phyloP scores from a whole-genome alignment of 2,113 vertebrate species.

The Oryzias curvinotus region DNA sequence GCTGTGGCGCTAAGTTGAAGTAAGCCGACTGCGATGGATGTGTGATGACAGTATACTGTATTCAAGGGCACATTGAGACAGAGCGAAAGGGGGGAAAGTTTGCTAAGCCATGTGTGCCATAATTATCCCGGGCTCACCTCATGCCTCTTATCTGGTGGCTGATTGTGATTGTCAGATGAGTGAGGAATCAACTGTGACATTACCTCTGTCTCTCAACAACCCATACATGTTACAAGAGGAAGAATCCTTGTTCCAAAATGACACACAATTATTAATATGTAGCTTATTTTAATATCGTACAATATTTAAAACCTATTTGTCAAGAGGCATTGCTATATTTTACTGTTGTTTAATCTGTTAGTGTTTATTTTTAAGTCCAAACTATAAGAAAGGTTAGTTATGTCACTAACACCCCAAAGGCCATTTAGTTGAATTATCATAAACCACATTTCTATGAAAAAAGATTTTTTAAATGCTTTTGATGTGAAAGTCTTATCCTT shows the following conservation, averaged over 20 bases:
- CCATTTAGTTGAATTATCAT: not conserved
- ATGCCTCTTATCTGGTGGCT: slow-evolving; percentile 65
- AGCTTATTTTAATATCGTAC: not conserved
- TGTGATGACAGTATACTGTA: slow-evolving; percentile 75
- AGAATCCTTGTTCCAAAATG: slow-evolving; percentile 11
- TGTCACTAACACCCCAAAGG: too few relatives aligned
- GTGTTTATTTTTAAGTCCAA: not conserved
- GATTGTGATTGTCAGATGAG: slow-evolving; percentile 54
- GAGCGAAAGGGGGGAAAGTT: slow-evolving; percentile 68
- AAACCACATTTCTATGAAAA: not conserved
- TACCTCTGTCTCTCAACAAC: slow-evolving; percentile 38
- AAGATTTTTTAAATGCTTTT: not conserved
- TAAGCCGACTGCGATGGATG: slow-evolving; percentile 73
- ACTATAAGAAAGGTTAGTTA: too few relatives aligned
- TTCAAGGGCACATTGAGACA: slow-evolving; percentile 83
- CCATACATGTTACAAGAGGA: slow-evolving; percentile 22
- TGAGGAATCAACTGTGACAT: slow-evolving; percentile 57
- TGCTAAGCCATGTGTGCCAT: slow-evolving; percentile 69
- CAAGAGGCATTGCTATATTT: not conserved
- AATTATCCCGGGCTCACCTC: slow-evolving; percentile 61
- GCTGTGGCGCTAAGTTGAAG: slow-evolving; percentile 75
- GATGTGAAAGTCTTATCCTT: not conserved
- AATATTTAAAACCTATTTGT: not conserved
- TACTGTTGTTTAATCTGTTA: not conserved
- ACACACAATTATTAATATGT: not conserved